These are phyloP conservation scores for Colinus virginianus DNA, from an alignment of 2,113 vertebrate genomes.

Conservation along the genomic window DNA sequence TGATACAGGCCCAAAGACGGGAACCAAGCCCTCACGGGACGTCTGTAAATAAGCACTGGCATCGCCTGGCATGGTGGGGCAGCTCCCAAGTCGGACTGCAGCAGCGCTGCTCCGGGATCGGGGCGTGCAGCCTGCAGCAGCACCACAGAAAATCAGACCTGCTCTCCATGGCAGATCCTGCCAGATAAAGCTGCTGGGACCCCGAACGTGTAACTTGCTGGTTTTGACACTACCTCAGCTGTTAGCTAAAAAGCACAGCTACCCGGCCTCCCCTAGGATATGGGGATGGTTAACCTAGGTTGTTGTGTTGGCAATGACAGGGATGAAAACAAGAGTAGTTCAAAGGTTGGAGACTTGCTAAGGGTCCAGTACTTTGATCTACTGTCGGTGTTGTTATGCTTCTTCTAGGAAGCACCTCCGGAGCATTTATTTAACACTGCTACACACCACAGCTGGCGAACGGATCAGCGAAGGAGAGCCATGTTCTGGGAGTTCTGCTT, in stretches of 20 bases:
- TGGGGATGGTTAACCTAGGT: slow-evolving; percentile 61
- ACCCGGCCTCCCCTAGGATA: slow-evolving; percentile 26
- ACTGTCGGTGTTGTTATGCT: slow-evolving; percentile 68
- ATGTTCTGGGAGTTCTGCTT: slow-evolving; percentile 59
- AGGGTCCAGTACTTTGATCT: slow-evolving; percentile 81
- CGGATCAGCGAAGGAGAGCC: slow-evolving; percentile 71
- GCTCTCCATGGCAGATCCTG: background rate
- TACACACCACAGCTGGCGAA: slow-evolving; percentile 61
- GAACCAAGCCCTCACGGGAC: background rate
- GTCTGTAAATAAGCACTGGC: slow-evolving; percentile 27
- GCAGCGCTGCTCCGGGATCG: background rate
- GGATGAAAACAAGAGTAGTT: slow-evolving; percentile 62
- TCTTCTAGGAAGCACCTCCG: slow-evolving; percentile 68
- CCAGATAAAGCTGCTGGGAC: background rate
- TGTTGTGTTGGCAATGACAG: slow-evolving; percentile 62
- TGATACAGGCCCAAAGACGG: slow-evolving; percentile 17
- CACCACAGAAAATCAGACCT: background rate
- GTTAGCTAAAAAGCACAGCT: slow-evolving; percentile 17
- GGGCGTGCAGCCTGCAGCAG: background rate
- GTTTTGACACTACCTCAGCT: background rate
- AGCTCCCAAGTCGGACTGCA: background rate
- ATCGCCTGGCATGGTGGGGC: slow-evolving; percentile 13
- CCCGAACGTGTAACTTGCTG: background rate
- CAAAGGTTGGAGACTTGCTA: slow-evolving; percentile 68
- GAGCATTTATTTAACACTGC: slow-evolving; percentile 70